These are phyloP conservation scores for Lepus timidus DNA, from an alignment of 2,113 vertebrate species.

Conservation along the genomic window DNA sequence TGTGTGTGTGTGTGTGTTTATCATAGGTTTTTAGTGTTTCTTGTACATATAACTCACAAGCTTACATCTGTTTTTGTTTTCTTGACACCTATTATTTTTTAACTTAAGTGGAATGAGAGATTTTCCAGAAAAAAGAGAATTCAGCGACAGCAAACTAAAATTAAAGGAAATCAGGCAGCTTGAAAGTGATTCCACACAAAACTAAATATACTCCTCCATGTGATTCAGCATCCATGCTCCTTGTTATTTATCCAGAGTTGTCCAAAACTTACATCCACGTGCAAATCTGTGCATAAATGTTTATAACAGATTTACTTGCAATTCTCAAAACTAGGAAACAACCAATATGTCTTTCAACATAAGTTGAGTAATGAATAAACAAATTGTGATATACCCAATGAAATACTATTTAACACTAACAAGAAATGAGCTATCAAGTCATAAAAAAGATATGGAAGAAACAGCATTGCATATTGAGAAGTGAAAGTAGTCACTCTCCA, in stretches of 20 bases:
- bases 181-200: not conserved
- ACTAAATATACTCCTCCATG: not conserved
- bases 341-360: not conserved
- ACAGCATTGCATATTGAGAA: not conserved
- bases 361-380: not conserved
- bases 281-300: not conserved
- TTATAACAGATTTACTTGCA: not conserved
- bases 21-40: not conserved
- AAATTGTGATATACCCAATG: not conserved
- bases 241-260: not conserved
- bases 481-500: not conserved
- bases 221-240: not conserved
- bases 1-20: not conserved
- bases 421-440: not conserved
- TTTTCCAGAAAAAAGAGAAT: slow-evolving; percentile 17
- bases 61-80: not conserved
- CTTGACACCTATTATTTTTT: not conserved
- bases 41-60: not conserved
- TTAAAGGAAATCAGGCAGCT: not conserved
- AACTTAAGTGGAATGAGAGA: not conserved
- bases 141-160: not conserved
- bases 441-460: not conserved
- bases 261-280: not conserved
- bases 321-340: not conserved
- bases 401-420: not conserved